phyloP scores from a whole-genome alignment of 2,888 invertebrate species.

The Anagyrus pseudococci region DNA sequence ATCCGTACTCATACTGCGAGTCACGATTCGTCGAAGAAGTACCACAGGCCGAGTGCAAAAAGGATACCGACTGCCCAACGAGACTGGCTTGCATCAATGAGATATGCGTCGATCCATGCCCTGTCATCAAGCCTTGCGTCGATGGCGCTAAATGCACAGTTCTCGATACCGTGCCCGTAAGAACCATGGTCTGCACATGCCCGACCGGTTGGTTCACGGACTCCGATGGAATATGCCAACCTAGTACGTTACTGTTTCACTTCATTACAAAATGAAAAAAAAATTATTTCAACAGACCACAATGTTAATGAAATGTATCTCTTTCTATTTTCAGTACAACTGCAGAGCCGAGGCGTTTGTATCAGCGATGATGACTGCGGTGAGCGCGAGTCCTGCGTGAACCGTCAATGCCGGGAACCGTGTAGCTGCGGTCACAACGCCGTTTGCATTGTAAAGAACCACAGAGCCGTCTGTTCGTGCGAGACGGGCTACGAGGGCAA shows the following conservation, averaged over 20 bases:
- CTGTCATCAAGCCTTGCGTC: slow-evolving; percentile 77
- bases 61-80: slow-evolving; percentile 82
- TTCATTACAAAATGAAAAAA: too few species aligned
- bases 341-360: slow-evolving; percentile 70
- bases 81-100: slow-evolving; percentile 81
- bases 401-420: slow-evolving; percentile 84
- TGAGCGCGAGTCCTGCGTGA: slow-evolving; percentile 81
- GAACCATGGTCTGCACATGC: slow-evolving; percentile 88
- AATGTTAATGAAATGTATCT: too few species aligned
- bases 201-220: slow-evolving; percentile 85
- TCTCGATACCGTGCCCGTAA: slow-evolving; percentile 82
- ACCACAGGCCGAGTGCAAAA: slow-evolving; percentile 68
- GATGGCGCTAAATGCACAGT: slow-evolving; percentile 80
- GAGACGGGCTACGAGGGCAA: slow-evolving; percentile 85
- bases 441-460: slow-evolving; percentile 81
- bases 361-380: slow-evolving; percentile 80
- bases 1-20: slow-evolving; percentile 80
- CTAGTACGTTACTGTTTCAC: slow-evolving; percentile 58
- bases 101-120: slow-evolving; percentile 81
- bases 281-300: not conserved
- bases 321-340: slow-evolving; percentile 72
- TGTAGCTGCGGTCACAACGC: slow-evolving; percentile 88
- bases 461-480: slow-evolving; percentile 87
- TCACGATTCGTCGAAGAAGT: slow-evolving; percentile 46
- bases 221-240: slow-evolving; percentile 78